Percentiles rank a stretch among this genome's conserved stretches.
Conservation (phyloP, 2,797 vertebrate genomes). For the Rhinogobio ventralis region DNA sequence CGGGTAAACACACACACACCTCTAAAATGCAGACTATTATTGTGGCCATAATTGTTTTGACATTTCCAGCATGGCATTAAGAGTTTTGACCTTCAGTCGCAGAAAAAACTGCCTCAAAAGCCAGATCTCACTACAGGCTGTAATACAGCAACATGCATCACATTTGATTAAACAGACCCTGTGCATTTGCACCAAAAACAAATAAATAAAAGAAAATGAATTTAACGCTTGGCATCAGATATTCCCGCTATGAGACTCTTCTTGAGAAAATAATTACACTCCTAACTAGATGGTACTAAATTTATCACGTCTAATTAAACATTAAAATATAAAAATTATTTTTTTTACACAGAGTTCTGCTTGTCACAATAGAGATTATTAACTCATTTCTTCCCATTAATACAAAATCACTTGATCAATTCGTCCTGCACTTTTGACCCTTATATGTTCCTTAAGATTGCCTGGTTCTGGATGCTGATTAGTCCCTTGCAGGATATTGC, state of each 20-base stretch:
- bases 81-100: conserved; percentile 58
- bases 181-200: background rate
- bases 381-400: conserved; percentile 36
- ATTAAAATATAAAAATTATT: background rate
- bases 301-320: conserved; percentile 47
- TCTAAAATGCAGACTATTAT: conserved; percentile 55
- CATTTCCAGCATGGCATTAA: conserved; percentile 62
- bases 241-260: conserved; percentile 15
- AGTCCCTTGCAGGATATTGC: background rate
- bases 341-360: background rate
- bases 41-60: conserved; percentile 63
- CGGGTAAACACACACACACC: conserved; percentile 49
- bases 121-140: conserved; percentile 45
- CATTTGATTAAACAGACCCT: conserved; percentile 29
- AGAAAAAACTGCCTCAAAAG: conserved; percentile 49
- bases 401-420: conserved; percentile 18
- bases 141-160: conserved; percentile 50
- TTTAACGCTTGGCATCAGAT: conserved; percentile 4
- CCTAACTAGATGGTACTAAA: conserved; percentile 47
- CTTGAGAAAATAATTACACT: conserved; percentile 51
- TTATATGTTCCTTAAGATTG: background rate
- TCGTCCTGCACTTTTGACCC: background rate
- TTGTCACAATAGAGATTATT: conserved; percentile 35
- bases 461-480: background rate
- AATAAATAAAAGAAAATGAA: background rate